A percentile compares a stretch with the other conserved stretches of the same genome.
Conservation (phyloP, 2,888 invertebrate species). For the Syrphus vitripennis region DNA sequence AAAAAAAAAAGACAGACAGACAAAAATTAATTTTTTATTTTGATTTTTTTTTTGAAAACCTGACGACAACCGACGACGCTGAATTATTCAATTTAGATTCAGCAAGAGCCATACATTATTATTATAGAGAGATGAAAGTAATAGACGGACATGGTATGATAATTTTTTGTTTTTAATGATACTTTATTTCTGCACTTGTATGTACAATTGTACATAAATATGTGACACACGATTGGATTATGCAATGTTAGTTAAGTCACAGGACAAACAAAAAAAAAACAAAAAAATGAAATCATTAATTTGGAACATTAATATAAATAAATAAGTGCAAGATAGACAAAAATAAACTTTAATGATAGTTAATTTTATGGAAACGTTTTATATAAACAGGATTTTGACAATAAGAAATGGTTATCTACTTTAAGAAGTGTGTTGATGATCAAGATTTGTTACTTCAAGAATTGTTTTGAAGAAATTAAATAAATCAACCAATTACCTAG, state of each 20-base stretch:
- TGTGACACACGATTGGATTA: constrained; percentile 48
- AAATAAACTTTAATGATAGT: background rate
- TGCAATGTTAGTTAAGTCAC: constrained; percentile 12
- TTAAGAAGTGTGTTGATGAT: no score
- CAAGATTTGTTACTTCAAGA: no score
- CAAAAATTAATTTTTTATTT: constrained; percentile 18
- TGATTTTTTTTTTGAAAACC: constrained; percentile 48
- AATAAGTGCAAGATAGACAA: background rate
- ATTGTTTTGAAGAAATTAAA: no score
- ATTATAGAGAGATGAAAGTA: background rate
- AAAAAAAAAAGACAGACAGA: constrained; percentile 15
- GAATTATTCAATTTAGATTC: constrained; percentile 64
- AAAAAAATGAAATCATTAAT: constrained; percentile 8
- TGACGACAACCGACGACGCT: constrained; percentile 25
- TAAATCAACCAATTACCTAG: no score
- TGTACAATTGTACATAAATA: background rate
- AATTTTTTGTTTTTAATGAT: constrained; percentile 61
- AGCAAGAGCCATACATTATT: constrained; percentile 41
- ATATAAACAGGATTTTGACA: background rate
- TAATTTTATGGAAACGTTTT: background rate
- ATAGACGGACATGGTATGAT: constrained; percentile 52
- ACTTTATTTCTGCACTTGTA: constrained; percentile 61
- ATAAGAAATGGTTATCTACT: background rate
- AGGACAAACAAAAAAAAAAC: constrained; percentile 15
- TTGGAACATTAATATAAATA: background rate